These are phyloP conservation scores for Sinosuthora webbiana DNA, from an alignment of 2,113 vertebrate species.

Conservation along the genomic window DNA sequence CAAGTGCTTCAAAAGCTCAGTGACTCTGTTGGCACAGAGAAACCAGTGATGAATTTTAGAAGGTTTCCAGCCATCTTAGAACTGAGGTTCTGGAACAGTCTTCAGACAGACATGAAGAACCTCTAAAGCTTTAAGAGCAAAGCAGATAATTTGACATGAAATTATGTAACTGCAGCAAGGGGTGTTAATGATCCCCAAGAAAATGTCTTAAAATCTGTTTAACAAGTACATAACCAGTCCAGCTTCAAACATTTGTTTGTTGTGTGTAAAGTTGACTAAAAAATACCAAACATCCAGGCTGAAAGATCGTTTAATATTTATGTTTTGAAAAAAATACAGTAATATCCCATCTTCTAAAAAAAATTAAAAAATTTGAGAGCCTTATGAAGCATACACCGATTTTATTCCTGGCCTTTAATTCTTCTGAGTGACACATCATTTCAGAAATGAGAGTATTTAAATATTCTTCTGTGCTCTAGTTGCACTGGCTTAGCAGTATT, in stretches of 20 bases:
- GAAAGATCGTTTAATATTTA: background rate
- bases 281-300: background rate
- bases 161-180: background rate
- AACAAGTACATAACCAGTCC: background rate
- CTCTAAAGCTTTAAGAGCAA: background rate
- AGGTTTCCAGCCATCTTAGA: background rate
- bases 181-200: background rate
- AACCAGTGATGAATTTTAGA: background rate
- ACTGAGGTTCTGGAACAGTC: background rate
- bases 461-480: background rate
- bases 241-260: background rate
- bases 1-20: background rate
- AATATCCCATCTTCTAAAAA: background rate
- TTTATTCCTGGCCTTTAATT: background rate
- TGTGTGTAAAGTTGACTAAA: background rate
- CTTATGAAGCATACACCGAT: background rate
- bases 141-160: background rate
- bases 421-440: background rate
- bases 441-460: background rate
- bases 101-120: background rate
- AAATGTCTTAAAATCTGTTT: background rate
- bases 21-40: background rate
- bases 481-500: background rate
- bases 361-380: background rate
- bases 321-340: background rate